Base-by-base conservation (phyloP, 1,140 invertebrate genomes). In the Maniola jurtina region DNA sequence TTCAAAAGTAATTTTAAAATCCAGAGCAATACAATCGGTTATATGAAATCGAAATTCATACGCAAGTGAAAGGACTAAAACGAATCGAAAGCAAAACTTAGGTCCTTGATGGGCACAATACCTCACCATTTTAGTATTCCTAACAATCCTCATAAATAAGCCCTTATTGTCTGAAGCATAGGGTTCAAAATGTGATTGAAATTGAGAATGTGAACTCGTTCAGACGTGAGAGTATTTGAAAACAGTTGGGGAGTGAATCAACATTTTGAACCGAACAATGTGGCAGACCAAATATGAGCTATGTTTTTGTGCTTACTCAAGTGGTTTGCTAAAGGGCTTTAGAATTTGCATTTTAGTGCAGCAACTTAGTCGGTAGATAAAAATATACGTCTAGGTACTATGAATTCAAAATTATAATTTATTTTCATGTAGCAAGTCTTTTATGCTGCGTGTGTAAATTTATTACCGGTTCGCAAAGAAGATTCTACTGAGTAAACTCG, bases 171-270 rank as follows among this genome's bases (percentile, higher is more conserved):
- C 55, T 1, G 13, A 16, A 35, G 5, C 13, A 16, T 64, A 68
- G 47, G 33, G 42, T 48, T 40, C 16, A 63, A 58, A 57, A 35
- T 36, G 42, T 14, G 9, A 8, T 16, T 5, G 25, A 64, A 34
- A 11, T 11, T 25, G 5, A 10, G n/a, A 38, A 36, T 54, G 56
- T 55, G 66, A 68, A 71, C 61, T 64, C 52, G 61, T 64, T 67
- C 61, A 57, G 33, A 71, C 69, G 69, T 71, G 69, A 71, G 69
- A 71, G 65, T 64, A 71, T 71, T 71, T 67, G 61, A 71, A 71
- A 71, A 71, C 69, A 71, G 16, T 14, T 62, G 48, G 47, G 15
- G 56, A 61, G 61, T 67, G 69, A 66, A 59, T 64, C 69, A 64
- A 70, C 59, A 54, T 65, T 70, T 55, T 65, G 58, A 61, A 65